Evolutionary conservation across 2,113 vertebrate genomes (phyloP).

Genomic region (Lanius ludovicianus): DNA sequence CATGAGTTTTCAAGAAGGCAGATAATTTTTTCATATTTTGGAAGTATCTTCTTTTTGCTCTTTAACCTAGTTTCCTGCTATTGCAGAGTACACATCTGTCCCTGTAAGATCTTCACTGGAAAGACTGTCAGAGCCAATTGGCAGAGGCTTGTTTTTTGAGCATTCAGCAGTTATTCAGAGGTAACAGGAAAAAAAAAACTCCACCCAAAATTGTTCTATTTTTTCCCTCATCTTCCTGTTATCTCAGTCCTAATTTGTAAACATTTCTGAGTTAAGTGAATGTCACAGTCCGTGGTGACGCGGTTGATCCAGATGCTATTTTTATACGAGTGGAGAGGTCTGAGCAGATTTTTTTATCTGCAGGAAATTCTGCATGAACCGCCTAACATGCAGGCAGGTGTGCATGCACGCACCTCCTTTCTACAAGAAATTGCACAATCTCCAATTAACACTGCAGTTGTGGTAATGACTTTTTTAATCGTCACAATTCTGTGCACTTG

Average conservation of each 20-base stretch:
- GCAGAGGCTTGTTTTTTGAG: background rate
- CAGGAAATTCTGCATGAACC: conserved; percentile 12
- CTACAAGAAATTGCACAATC: background rate
- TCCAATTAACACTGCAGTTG: background rate
- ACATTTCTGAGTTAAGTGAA: background rate
- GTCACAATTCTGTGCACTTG: accelerated
- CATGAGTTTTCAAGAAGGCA: background rate
- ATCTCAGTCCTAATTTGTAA: conserved; percentile 41
- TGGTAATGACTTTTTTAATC: background rate
- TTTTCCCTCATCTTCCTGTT: background rate
- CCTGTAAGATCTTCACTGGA: background rate
- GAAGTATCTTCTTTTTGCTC: background rate
- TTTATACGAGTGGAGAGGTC: background rate
- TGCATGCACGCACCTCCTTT: accelerated
- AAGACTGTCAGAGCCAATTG: background rate
- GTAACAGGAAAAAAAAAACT: background rate
- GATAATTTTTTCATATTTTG: accelerated
- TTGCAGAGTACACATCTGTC: background rate
- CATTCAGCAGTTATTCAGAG: conserved; percentile 19
- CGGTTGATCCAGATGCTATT: conserved; percentile 3
- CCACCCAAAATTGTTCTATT: background rate
- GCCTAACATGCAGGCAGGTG: background rate
- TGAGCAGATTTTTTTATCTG: background rate
- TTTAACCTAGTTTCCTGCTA: background rate
- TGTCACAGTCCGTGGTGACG: background rate